Evolutionary conservation across 1,140 invertebrate species (phyloP), one percentile per base, ranked within the genome.

Genomic region (Papilio dardanus): DNA sequence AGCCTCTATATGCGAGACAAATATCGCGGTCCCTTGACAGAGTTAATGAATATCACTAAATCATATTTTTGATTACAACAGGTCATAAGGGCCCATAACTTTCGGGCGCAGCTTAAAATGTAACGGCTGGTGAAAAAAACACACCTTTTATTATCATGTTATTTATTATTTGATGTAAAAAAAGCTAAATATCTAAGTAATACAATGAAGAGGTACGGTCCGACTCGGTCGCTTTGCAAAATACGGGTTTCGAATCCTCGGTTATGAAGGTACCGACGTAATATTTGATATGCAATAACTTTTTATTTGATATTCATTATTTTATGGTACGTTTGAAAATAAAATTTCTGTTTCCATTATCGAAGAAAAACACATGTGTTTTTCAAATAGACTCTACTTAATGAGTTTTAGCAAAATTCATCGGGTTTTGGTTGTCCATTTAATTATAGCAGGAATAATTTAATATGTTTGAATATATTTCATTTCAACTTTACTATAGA

Each of bases 101-200:
- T 79, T 74, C 81, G 80, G 77, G 80, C 86, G 85, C 83, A 83
- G 86, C 79, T 83, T 83, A 84, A 81, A 81, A 81, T 87, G 84
- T 86, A 83, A 83, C 75, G 74, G 77, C 77, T 82, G 76, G 83
- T 82, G 82, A 82, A 83, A 87, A 85, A 84, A 88, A 85, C 71
- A 79, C 78, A 74, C 77, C 85, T 87, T 54, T 86, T 84, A 85
- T 86, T 86, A 81, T 79, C 50, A 76, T 67, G 79, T 83, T 87
- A 89, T 88, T 88, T 89, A 89, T 88, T 89, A 89, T 89, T 85
- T 79, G 83, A 80, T 81, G 80, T 80, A 85, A 78, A 84, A 78
- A 84, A 86, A 82, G 86, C 85, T 90, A 88, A 89, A 89, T 87
- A 88, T 88, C 83, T 85, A 84, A 86, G 83, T 84, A 84, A 85